Evolutionary conservation across 64 coral and sea anemone genomes (phyloP).

Genomic region (Anthopleura sola): DNA sequence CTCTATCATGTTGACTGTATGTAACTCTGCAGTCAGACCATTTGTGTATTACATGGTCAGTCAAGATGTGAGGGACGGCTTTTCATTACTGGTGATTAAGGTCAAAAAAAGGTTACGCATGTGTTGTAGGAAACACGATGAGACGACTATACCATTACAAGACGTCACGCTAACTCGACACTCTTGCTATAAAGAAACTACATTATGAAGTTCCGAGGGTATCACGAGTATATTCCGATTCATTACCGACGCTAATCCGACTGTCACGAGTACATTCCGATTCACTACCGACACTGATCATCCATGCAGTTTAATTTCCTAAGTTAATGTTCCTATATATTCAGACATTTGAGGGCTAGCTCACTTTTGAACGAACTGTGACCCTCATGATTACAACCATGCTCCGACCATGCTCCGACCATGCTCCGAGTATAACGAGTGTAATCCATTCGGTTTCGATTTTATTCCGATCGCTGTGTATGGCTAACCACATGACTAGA

Average conservation of each 20-base stretch:
- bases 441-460: neutral
- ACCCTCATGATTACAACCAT: too few relatives aligned
- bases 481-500: neutral
- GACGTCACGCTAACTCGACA: slow-evolving; percentile 1
- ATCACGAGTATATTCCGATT: neutral
- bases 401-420: too few relatives aligned
- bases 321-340: neutral
- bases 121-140: neutral
- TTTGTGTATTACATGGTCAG: slow-evolving; percentile 43
- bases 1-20: slow-evolving; percentile 30
- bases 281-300: too few relatives aligned
- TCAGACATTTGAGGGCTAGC: neutral
- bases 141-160: neutral
- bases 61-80: slow-evolving; percentile 8
- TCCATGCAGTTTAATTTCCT: neutral
- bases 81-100: neutral
- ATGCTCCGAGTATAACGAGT: too few relatives aligned
- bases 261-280: neutral
- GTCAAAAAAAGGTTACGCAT: neutral
- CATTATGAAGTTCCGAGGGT: neutral
- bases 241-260: too few relatives aligned
- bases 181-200: slow-evolving; percentile 14
- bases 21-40: slow-evolving; percentile 28
- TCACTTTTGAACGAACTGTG: too few relatives aligned
- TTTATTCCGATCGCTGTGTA: neutral